Conservation (phyloP, 1,140 invertebrate genomes). For the Orchesella cincta region DNA sequence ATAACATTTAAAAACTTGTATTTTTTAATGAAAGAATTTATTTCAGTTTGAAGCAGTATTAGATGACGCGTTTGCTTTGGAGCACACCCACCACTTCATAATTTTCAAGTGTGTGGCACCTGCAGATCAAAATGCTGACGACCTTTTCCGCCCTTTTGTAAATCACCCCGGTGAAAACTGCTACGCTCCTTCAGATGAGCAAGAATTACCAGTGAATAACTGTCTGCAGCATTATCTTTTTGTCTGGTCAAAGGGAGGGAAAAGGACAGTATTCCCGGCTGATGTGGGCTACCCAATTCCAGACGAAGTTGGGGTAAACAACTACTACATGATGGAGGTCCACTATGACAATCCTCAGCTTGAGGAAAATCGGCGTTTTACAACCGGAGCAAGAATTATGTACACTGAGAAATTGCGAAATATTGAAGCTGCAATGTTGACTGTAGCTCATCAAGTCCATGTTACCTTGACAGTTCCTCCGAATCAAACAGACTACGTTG, state of each 20-base stretch:
- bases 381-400: not conserved
- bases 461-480: not conserved
- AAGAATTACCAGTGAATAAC: too few species aligned
- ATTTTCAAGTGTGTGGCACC: not conserved
- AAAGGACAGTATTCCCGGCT: not conserved
- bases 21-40: not conserved
- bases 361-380: not conserved
- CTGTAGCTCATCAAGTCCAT: not conserved
- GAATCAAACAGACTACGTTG: not conserved
- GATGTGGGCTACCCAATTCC: not conserved
- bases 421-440: not conserved
- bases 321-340: constrained; percentile 7
- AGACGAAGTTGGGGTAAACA: not conserved
- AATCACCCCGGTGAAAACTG: not conserved
- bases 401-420: not conserved
- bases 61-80: not conserved
- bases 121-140: not conserved
- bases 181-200: too few species aligned
- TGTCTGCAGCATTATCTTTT: too few species aligned
- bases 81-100: not conserved
- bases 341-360: not conserved
- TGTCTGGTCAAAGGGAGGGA: constrained; percentile 5
- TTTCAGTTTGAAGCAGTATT: not conserved
- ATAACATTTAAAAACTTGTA: not conserved
- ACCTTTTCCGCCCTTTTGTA: not conserved